phyloP scores from a whole-genome alignment of 35 echinoderm and acorn worm genomes.

The Diadema setosum region DNA sequence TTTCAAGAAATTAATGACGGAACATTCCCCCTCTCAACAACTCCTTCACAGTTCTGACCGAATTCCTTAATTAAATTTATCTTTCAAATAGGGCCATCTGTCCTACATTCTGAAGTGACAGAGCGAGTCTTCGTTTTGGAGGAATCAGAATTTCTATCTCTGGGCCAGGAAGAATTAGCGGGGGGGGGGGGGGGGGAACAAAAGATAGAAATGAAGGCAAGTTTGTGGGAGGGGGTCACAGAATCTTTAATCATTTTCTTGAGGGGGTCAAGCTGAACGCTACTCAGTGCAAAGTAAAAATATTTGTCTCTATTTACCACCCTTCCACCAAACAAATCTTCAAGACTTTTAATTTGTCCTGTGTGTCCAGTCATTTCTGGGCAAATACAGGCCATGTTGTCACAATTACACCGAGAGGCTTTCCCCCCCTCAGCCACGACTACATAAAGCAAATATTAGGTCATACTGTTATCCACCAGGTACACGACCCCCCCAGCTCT shows the following conservation, averaged over 20 bases:
- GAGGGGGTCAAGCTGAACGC: too few species aligned
- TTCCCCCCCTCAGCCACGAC: not conserved
- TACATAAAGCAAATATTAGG: slow-evolving; percentile 30
- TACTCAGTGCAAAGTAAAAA: too few species aligned
- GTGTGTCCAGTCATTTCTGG: slow-evolving; percentile 18
- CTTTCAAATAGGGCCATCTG: not conserved
- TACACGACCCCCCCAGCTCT: not conserved
- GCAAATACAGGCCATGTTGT: slow-evolving; percentile 2
- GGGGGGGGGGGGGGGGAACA: too few species aligned
- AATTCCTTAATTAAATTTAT: slow-evolving; percentile 21
- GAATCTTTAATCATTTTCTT: too few species aligned
- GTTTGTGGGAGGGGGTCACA: too few species aligned
- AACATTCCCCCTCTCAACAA: too few species aligned
- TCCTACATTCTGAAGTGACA: not conserved
- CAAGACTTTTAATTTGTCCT: slow-evolving; percentile 5
- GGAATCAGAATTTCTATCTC: too few species aligned
- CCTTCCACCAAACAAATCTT: not conserved
- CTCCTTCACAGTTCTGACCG: not conserved
- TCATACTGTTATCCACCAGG: not conserved
- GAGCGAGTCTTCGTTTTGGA: too few species aligned
- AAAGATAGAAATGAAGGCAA: too few species aligned
- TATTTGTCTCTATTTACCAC: slow-evolving; percentile 1
- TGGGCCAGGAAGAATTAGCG: too few species aligned
- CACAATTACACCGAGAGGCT: not conserved
- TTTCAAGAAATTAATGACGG: not conserved